These are phyloP conservation scores for Salarias fasciatus DNA, from an alignment of 2,797 vertebrate species.

Conservation along the genomic window DNA sequence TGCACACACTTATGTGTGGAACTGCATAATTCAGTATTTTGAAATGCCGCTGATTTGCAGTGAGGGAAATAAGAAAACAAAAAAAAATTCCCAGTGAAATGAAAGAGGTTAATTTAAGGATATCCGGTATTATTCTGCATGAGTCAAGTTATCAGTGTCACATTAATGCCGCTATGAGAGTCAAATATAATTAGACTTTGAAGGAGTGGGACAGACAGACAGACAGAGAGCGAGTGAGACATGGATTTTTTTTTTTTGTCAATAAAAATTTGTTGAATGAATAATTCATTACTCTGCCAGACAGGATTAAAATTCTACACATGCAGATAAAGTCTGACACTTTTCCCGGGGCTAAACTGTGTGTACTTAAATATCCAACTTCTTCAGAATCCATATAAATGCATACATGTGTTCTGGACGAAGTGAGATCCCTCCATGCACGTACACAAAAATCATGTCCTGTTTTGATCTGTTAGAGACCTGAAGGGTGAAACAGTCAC, in stretches of 20 bases:
- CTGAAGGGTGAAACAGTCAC: not conserved
- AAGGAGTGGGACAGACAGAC: conserved; percentile 19
- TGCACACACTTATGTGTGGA: not conserved
- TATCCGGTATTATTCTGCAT: conserved; percentile 20
- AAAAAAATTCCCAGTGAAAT: conserved; percentile 21
- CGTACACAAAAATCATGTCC: not conserved
- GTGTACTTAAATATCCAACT: conserved; percentile 28
- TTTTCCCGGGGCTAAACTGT: conserved; percentile 47
- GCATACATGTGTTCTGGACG: conserved; percentile 1
- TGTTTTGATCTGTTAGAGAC: not conserved
- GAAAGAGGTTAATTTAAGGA: conserved; percentile 27
- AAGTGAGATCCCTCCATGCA: conserved; percentile 1
- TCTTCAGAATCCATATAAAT: conserved; percentile 36
- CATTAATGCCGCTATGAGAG: conserved; percentile 43
- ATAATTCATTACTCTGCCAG: conserved; percentile 71
- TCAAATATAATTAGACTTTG: conserved; percentile 56
- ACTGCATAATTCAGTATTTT: conserved; percentile 13
- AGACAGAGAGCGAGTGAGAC: conserved; percentile 18
- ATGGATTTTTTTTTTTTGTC: conserved; percentile 59
- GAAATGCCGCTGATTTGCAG: conserved; percentile 8
- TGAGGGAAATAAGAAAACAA: conserved; percentile 17
- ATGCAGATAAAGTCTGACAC: conserved; percentile 59
- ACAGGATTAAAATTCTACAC: conserved; percentile 60
- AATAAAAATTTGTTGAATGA: conserved; percentile 62
- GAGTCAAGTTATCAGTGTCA: conserved; percentile 38